Evolutionary conservation across 2,888 invertebrate genomes (phyloP), one percentile per base, ranked within the genome.

Genomic region (Siphlonurus alternatus): DNA sequence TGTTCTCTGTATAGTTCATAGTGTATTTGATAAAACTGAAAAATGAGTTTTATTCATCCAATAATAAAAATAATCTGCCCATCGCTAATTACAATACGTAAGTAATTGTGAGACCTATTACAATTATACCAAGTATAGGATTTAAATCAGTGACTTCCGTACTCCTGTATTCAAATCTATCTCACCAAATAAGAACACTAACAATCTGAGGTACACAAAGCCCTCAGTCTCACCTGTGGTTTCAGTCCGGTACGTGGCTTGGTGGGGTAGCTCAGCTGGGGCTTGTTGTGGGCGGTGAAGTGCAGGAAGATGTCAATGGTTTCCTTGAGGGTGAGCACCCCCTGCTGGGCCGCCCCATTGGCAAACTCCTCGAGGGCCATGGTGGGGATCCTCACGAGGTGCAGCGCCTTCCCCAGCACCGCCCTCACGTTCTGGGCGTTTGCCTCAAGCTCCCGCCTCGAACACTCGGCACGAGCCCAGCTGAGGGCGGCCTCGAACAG

Each of bases 331-430:
- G 93, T 92, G 64, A 96, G 79, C 70, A 96, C 89, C 24, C 92
- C 93, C 62, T 91, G 86, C 78, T 95, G 95, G 20, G 94, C 96
- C 19, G 93, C 93, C 69, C 91, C 91, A 74, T 96, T 93, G 2
- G 97, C 96, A 78, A 94, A 96, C 75, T 92, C 90, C 72, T 94
- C 93, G 68, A 96, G 78, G 62, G 86, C 84, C 96, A 97, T 96
- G 15, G 94, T 91, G 2, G 96, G 94, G 71, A 97, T 89, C 71
- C 96, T 84, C 70, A 97, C 88, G 68, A 94, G 80, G 75, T 91
- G 88, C 72, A 96, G 81, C 66, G 92, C 88, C 72, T 83, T 83
- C 25, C 88, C 88, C 63, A 90, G 77, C 70, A 87, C 85, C 22
- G 82, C 81, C 67, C 89, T 79, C 74, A 86, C 86, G 76, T 95